Conservation (phyloP, 2,797 vertebrate species). For the Erethizon dorsatum region DNA sequence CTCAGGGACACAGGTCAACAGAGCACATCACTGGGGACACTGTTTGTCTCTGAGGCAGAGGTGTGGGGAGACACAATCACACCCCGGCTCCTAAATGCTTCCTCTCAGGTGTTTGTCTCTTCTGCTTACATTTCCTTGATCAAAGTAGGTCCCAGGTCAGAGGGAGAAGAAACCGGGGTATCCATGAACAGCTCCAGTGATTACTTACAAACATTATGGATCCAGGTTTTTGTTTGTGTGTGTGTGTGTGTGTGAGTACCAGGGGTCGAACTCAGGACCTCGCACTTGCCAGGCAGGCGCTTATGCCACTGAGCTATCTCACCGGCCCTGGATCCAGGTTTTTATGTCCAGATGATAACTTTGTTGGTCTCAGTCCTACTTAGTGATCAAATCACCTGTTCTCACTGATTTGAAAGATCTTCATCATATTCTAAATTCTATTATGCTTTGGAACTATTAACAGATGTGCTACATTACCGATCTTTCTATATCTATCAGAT, state of each 20-base stretch:
- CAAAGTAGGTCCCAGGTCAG: not conserved
- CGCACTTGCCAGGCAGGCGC: too few relatives aligned
- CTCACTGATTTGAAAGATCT: not conserved
- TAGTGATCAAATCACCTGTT: not conserved
- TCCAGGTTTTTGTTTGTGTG: not conserved
- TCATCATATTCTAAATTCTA: not conserved
- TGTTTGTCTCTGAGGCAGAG: too few relatives aligned
- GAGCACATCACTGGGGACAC: not conserved
- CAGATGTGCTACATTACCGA: not conserved
- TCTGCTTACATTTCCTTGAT: not conserved
- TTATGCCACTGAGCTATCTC: too few relatives aligned
- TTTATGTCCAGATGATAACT: not conserved
- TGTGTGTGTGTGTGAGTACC: too few relatives aligned
- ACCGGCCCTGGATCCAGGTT: too few relatives aligned
- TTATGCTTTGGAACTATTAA: not conserved
- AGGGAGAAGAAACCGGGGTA: not conserved
- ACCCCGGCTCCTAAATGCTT: not conserved
- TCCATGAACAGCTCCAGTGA: not conserved
- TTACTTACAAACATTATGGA: not conserved
- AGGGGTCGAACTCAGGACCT: too few relatives aligned
- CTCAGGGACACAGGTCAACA: not conserved
- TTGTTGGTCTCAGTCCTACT: not conserved
- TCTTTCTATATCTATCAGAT: not conserved
- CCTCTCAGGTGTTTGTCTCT: not conserved
- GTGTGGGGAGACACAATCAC: fast-evolving